Conservation (phyloP, 2,797 vertebrate species). For the Siniperca scherzeri region DNA sequence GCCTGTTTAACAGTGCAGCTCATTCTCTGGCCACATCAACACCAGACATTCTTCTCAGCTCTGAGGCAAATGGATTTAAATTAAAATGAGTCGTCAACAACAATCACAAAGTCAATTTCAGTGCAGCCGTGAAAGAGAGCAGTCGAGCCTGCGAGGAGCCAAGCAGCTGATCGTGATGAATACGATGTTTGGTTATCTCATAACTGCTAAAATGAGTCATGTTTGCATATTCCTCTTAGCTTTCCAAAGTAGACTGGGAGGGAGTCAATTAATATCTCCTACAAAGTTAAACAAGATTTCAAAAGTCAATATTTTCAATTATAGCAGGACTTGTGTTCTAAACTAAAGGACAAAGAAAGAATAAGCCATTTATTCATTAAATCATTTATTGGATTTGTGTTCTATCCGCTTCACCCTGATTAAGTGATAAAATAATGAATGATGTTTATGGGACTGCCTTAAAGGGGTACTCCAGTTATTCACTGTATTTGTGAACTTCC, state of each 20-base stretch:
- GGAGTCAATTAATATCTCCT: too few relatives aligned
- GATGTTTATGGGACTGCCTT: background rate
- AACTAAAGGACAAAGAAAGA: background rate
- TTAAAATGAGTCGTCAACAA: constrained; percentile 21
- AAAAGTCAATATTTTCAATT: background rate
- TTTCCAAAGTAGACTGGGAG: background rate
- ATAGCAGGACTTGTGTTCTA: background rate
- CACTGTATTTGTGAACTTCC: background rate
- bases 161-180: constrained; percentile 23
- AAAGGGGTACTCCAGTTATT: background rate
- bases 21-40: background rate
- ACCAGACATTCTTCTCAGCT: constrained; percentile 16
- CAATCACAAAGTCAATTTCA: constrained; percentile 22
- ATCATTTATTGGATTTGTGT: background rate
- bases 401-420: background rate
- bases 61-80: constrained; percentile 16
- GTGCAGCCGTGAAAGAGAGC: constrained; percentile 29
- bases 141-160: background rate
- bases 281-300: background rate
- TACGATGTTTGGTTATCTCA: constrained; percentile 14
- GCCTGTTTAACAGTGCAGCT: background rate
- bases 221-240: constrained; percentile 11
- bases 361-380: background rate
- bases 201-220: constrained; percentile 42
- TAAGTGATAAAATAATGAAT: background rate